Conservation (phyloP, 1,140 invertebrate genomes). For the Mycetomoellerius zeteki region DNA sequence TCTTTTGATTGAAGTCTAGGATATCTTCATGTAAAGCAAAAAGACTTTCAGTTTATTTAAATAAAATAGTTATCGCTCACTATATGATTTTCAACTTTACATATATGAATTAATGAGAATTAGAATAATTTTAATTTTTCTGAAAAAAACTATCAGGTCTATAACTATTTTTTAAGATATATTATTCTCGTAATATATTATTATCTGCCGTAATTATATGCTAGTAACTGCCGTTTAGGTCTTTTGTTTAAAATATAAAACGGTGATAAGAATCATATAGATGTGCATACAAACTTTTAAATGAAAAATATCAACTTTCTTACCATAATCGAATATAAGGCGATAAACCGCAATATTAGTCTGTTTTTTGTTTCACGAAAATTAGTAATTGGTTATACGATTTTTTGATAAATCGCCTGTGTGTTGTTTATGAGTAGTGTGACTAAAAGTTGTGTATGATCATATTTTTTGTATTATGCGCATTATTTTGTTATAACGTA, state of each 20-base stretch:
- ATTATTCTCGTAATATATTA: conserved; percentile 24
- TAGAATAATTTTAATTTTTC: conserved; percentile 42
- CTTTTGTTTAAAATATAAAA: conserved; percentile 53
- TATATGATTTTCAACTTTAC: conserved; percentile 2
- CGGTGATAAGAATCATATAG: conserved; percentile 49
- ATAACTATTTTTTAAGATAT: conserved; percentile 11
- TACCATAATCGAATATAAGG: conserved; percentile 64
- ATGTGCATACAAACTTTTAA: conserved; percentile 24
- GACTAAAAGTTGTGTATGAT: conserved; percentile 27
- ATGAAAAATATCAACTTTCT: conserved; percentile 49
- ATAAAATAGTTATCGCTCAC: conserved; percentile 29
- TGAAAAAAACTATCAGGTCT: conserved; percentile 5
- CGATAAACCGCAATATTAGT: conserved; percentile 70
- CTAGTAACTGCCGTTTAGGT: conserved; percentile 68
- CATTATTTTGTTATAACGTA: background rate
- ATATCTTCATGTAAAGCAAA: conserved; percentile 6
- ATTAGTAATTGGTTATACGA: conserved; percentile 20
- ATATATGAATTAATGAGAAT: background rate
- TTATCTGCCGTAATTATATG: conserved; percentile 55
- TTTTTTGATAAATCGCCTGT: conserved; percentile 24
- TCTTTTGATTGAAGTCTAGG: conserved; percentile 15
- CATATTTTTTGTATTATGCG: conserved; percentile 41
- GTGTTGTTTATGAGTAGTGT: conserved; percentile 19
- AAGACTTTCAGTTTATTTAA: conserved; percentile 11
- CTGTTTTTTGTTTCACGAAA: conserved; percentile 59